Percentiles rank a stretch among this genome's conserved stretches.
phyloP scores from a whole-genome alignment of 2,888 invertebrate species.

The Lasius platythorax region DNA sequence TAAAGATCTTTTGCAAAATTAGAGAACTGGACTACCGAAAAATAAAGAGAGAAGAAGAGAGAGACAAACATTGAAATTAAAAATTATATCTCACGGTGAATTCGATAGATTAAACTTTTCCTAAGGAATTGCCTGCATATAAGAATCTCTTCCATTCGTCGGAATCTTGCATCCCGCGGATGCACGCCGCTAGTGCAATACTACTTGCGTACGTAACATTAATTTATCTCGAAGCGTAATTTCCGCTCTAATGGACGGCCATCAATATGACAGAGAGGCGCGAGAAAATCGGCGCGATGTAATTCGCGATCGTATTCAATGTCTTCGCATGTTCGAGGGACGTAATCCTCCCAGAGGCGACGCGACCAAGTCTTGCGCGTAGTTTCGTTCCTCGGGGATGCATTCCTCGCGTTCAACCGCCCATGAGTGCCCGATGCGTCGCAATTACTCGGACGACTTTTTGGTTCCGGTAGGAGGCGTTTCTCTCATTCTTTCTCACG shows the following conservation, averaged over 20 bases:
- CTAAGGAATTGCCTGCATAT: neutral
- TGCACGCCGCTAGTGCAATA: neutral
- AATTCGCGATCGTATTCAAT: slow-evolving; percentile 45
- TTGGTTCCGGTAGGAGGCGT: slow-evolving; percentile 52
- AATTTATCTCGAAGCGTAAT: slow-evolving; percentile 48
- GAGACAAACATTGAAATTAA: neutral
- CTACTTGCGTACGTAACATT: slow-evolving; percentile 5
- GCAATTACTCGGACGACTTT: slow-evolving; percentile 60
- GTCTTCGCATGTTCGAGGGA: slow-evolving; percentile 47
- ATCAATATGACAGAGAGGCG: slow-evolving; percentile 41
- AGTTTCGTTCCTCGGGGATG: slow-evolving; percentile 15
- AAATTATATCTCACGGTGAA: neutral
- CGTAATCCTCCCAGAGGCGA: slow-evolving; percentile 27
- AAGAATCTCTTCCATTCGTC: neutral
- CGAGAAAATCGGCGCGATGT: slow-evolving; percentile 33
- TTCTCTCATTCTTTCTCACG: slow-evolving; percentile 47
- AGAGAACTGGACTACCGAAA: neutral
- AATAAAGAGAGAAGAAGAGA: neutral
- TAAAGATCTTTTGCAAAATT: neutral
- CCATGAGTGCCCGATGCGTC: slow-evolving; percentile 42
- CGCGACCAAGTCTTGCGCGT: neutral
- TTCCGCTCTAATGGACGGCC: slow-evolving; percentile 40
- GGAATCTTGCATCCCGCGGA: neutral
- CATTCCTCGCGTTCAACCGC: slow-evolving; percentile 52
- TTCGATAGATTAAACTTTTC: neutral